Base-by-base conservation (phyloP, 2,113 vertebrate genomes). In the Toxostoma redivivum region DNA sequence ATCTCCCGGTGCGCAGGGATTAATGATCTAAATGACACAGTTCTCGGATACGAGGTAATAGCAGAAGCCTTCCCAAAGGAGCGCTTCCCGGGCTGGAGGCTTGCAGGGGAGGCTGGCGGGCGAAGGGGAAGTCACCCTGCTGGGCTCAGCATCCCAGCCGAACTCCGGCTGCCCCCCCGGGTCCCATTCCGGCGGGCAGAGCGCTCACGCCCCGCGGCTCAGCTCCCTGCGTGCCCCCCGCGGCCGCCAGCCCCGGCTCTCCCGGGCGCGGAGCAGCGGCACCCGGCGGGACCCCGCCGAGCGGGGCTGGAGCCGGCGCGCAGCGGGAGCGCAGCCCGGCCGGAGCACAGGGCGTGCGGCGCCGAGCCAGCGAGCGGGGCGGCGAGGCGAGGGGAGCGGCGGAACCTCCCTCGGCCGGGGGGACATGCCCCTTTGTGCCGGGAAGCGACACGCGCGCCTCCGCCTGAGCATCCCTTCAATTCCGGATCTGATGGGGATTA, bases 1-100 rank as follows among this genome's bases (percentile, higher is more conserved):
- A 58, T 18, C 3, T 25, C n/a, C 31, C 20, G 38, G 10, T 40
- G 95, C 92, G 88, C 90, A 53, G 28, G 77, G 79, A 92, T 94
- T 94, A 98, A 97, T 62, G 93, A 95, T 56, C 86, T 58, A 80
- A 96, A 89, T 35, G 77, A 82, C 96, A 94, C 94, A 81, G 50
- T 74, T 90, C 93, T 90, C 10, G 11, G 80, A 77, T 7, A 73
- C 40, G 7, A 86, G 89, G 64, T 51, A 80, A 54, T 5, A 71
- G 82, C 86, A 95, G 64, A 64, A 96, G 71, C 58, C 77, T 90
- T 82, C 94, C 92, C 93, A 24, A 51, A 69, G 33, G 33, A 97
- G 40, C 93, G 45, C 70, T 24, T 20, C 67, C 42, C 1, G 35
- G 28, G 31, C 28, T 30, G 61, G 8, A 56, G 30, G 45, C 65